Conservation (phyloP, 2,888 invertebrate genomes). For the Arge pagana region DNA sequence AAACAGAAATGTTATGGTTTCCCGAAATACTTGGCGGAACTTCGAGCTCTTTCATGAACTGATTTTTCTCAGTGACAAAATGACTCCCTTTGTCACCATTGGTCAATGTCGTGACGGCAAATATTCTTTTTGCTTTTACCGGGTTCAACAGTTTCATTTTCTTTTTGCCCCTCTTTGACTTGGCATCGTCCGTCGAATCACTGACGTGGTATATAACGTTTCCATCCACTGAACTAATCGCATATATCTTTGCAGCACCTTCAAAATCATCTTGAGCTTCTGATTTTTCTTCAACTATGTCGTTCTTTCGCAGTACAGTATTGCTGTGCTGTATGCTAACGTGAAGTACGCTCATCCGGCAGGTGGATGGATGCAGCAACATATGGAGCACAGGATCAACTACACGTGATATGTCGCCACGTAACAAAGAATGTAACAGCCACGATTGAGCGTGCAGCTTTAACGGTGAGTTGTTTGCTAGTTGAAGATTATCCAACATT, state of each 20-base stretch:
- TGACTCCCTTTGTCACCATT: slow-evolving; percentile 56
- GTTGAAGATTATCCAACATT: slow-evolving; percentile 71
- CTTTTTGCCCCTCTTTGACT: slow-evolving; percentile 43
- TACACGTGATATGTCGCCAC: slow-evolving; percentile 78
- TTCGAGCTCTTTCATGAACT: slow-evolving; percentile 59
- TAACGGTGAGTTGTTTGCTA: slow-evolving; percentile 63
- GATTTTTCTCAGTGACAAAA: slow-evolving; percentile 57
- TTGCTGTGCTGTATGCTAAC: slow-evolving; percentile 66
- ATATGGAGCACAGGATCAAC: slow-evolving; percentile 78
- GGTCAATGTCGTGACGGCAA: slow-evolving; percentile 63
- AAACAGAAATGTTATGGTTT: slow-evolving; percentile 65
- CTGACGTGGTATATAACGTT: slow-evolving; percentile 72
- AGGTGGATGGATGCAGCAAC: slow-evolving; percentile 77
- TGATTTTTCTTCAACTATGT: slow-evolving; percentile 44
- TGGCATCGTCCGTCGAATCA: slow-evolving; percentile 51
- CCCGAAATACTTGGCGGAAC: slow-evolving; percentile 60
- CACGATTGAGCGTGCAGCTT: slow-evolving; percentile 74
- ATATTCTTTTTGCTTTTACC: slow-evolving; percentile 60
- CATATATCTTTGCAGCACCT: slow-evolving; percentile 69
- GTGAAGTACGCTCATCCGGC: slow-evolving; percentile 80
- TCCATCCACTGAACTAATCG: slow-evolving; percentile 81
- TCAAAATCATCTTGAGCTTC: slow-evolving; percentile 51
- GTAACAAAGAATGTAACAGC: slow-evolving; percentile 73
- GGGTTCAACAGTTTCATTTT: slow-evolving; percentile 50
- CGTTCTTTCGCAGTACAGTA: slow-evolving; percentile 48